These are phyloP conservation scores for Malurus alboscapulatus DNA, from an alignment of 2,113 vertebrate genomes.

Conservation along the genomic window DNA sequence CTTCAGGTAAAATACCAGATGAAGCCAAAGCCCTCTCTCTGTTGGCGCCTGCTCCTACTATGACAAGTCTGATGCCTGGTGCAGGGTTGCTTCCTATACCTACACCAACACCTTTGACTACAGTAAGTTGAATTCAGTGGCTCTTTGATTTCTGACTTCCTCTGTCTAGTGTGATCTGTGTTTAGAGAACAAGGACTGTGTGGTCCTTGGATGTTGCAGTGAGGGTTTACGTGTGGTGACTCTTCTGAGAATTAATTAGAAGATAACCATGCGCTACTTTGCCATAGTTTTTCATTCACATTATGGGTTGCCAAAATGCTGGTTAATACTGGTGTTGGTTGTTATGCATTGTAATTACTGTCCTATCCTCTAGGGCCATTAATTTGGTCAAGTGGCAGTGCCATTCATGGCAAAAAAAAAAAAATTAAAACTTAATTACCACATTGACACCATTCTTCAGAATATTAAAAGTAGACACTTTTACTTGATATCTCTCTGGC, in stretches of 20 bases:
- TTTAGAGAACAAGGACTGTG: neutral
- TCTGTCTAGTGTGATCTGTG: neutral
- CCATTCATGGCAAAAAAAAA: neutral
- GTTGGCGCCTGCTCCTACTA: slow-evolving; percentile 87
- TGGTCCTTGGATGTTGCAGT: fast-evolving
- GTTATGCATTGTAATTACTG: neutral
- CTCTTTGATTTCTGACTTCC: neutral
- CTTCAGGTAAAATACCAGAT: slow-evolving; percentile 97
- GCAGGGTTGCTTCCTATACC: slow-evolving; percentile 94
- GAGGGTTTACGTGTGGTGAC: neutral
- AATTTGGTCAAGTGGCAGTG: neutral
- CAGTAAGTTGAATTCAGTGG: slow-evolving; percentile 19
- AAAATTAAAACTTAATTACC: neutral
- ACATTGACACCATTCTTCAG: neutral
- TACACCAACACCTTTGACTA: slow-evolving; percentile 78
- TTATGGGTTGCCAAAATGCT: neutral
- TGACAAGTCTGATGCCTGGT: slow-evolving; percentile 88
- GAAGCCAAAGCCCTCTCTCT: slow-evolving; percentile 96
- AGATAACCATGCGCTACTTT: neutral
- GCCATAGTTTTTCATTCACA: neutral
- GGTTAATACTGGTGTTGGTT: neutral
- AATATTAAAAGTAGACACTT: neutral
- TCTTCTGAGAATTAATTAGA: neutral
- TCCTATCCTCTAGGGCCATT: neutral
- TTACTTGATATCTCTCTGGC: neutral